Conservation (phyloP, 2,888 invertebrate genomes). For the Ornithoptera priamus region DNA sequence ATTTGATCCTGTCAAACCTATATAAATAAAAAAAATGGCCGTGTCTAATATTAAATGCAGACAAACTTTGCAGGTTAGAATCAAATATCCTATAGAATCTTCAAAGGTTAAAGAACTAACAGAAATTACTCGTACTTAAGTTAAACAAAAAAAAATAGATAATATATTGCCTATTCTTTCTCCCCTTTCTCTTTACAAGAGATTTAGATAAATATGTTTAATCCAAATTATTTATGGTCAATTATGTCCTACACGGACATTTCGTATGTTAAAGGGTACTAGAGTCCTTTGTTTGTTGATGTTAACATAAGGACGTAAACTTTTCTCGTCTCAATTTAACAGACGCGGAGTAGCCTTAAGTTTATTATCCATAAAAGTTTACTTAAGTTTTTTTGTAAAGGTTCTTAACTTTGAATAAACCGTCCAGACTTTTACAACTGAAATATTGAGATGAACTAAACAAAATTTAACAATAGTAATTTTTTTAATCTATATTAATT, state of each 20-base stretch:
- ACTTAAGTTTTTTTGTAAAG: neutral
- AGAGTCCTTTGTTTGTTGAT: slow-evolving; percentile 49
- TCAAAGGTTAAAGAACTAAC: no score
- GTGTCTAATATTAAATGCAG: no score
- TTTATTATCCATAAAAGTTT: slow-evolving; percentile 17
- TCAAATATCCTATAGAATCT: no score
- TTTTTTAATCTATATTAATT: no score
- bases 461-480: neutral
- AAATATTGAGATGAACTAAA: no score
- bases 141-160: no score
- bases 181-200: slow-evolving; percentile 45
- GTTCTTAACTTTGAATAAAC: no score
- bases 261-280: slow-evolving; percentile 59
- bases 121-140: no score
- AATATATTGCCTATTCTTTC: slow-evolving; percentile 36
- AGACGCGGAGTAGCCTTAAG: slow-evolving; percentile 12
- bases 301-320: slow-evolving; percentile 8
- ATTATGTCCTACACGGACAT: slow-evolving; percentile 68
- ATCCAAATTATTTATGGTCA: slow-evolving; percentile 75
- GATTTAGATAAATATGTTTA: slow-evolving; percentile 69
- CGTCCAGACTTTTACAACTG: no score
- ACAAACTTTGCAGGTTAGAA: no score
- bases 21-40: no score
- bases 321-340: slow-evolving; percentile 18
- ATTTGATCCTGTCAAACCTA: no score